Conservation (phyloP, 2,797 vertebrate species). For the Halcyon leucocephala region DNA sequence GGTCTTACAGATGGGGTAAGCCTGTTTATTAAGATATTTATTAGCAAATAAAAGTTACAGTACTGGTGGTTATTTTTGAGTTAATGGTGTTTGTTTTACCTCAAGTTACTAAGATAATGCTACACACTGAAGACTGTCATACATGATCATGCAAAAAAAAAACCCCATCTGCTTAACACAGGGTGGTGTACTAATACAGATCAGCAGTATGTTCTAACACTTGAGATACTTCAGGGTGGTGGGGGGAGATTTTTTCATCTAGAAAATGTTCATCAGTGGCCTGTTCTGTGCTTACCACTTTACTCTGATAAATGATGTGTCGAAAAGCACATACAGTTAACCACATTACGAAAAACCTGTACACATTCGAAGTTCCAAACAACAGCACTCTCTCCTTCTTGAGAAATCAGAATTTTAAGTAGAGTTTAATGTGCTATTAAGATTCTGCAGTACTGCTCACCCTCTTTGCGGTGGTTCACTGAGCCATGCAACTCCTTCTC, state of each 20-base stretch:
- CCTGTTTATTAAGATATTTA: slow-evolving; percentile 93
- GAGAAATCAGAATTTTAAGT: background rate
- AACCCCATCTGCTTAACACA: background rate
- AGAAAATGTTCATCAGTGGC: background rate
- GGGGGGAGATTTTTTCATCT: background rate
- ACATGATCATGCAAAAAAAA: background rate
- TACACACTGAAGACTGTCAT: slow-evolving; percentile 7
- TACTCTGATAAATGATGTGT: background rate
- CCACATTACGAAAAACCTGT: background rate
- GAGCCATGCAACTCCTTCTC: background rate
- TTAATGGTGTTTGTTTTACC: slow-evolving; percentile 68
- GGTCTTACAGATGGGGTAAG: slow-evolving; percentile 93
- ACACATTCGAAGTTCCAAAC: background rate
- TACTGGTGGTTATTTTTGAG: slow-evolving; percentile 84
- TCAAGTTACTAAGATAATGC: slow-evolving; percentile 4
- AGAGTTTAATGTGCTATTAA: background rate
- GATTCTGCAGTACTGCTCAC: background rate
- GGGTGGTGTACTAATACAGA: slow-evolving; percentile 30
- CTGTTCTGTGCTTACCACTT: background rate
- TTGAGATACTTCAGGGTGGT: background rate
- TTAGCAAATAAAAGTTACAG: slow-evolving; percentile 96
- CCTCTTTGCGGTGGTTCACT: background rate
- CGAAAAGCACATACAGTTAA: background rate
- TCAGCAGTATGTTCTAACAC: background rate
- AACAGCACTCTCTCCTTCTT: background rate